Conservation (phyloP, 1,140 invertebrate species). For the Nautilus pompilius region DNA sequence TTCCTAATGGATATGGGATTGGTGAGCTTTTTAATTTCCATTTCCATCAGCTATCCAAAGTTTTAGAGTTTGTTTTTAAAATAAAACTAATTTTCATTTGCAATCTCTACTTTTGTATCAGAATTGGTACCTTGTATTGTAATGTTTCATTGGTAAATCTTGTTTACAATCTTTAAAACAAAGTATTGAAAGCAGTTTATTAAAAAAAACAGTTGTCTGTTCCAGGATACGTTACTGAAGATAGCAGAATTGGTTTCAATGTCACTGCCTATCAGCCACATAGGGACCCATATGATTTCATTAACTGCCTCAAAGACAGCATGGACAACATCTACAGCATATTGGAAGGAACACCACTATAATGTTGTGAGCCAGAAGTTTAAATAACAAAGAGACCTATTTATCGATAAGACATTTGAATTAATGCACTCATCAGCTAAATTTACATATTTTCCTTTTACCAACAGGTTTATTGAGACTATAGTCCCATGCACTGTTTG, state of each 20-base stretch:
- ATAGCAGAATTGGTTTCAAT: slow-evolving; percentile 72
- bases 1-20: slow-evolving; percentile 85
- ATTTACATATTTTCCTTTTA: no score
- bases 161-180: background rate
- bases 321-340: slow-evolving; percentile 63
- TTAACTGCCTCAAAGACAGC: slow-evolving; percentile 67
- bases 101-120: background rate
- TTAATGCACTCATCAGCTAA: no score
- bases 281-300: slow-evolving; percentile 68
- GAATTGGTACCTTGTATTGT: background rate
- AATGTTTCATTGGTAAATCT: background rate
- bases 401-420: no score
- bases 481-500: no score
- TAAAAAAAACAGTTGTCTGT: background rate
- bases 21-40: slow-evolving; percentile 60
- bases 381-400: no score
- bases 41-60: background rate
- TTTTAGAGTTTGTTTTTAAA: background rate
- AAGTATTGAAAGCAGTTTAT: background rate
- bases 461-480: no score
- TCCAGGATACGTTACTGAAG: slow-evolving; percentile 64
- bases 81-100: background rate
- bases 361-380: no score
- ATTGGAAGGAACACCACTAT: slow-evolving; percentile 45
- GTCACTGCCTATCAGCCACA: slow-evolving; percentile 74